Percentiles rank a stretch among this genome's conserved stretches.
phyloP scores from a whole-genome alignment of 2,888 invertebrate genomes.

The Crepidodera aurea region DNA sequence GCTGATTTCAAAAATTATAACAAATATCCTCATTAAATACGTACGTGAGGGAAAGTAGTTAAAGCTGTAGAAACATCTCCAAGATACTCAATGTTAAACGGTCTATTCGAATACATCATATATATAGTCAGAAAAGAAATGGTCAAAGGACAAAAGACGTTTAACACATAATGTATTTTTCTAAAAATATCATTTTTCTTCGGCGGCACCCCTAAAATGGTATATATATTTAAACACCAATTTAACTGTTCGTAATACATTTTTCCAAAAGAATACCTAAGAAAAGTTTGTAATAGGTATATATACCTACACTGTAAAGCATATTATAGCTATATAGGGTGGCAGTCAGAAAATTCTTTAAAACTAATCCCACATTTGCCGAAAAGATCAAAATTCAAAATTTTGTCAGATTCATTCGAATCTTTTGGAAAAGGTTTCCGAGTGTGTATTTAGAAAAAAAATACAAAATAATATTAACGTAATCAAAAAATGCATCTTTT shows the following conservation, averaged over 20 bases:
- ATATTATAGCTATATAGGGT: too few species aligned
- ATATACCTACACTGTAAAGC: not conserved
- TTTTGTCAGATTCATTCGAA: too few species aligned
- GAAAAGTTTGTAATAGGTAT: not conserved
- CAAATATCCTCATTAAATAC: not conserved
- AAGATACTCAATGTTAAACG: constrained; percentile 1
- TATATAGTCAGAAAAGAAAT: not conserved
- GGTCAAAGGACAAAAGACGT: not conserved
- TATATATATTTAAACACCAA: not conserved
- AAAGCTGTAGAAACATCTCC: not conserved
- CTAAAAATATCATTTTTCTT: not conserved
- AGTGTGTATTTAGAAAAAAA: too few species aligned
- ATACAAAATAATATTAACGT: too few species aligned
- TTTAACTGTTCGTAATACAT: constrained; percentile 5
- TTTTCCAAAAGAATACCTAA: not conserved
- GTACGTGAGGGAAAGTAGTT: not conserved
- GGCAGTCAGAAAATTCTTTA: too few species aligned
- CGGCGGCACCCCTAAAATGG: not conserved
- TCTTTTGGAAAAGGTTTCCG: too few species aligned
- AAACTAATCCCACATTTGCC: too few species aligned
- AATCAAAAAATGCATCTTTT: too few species aligned
- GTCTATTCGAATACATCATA: not conserved
- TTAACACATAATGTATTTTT: not conserved
- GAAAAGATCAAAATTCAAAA: too few species aligned
- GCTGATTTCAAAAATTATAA: too few species aligned